Percentiles rank a stretch among this genome's conserved stretches.
These are phyloP conservation scores for Tridacna crocea DNA, from an alignment of 2,888 invertebrate species.

Conservation along the genomic window DNA sequence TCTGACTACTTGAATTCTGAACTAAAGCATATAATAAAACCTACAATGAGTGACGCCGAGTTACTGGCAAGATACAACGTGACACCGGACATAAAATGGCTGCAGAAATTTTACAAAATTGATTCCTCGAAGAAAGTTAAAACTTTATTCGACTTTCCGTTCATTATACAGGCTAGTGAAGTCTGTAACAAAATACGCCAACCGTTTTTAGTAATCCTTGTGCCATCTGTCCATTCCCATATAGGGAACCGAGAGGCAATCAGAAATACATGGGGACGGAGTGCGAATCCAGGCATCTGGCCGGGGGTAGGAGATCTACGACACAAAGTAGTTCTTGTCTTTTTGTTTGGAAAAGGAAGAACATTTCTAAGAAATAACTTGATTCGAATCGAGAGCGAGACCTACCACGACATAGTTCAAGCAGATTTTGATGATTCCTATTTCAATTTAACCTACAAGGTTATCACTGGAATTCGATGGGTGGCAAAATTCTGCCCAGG, in stretches of 20 bases:
- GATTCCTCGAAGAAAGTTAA: background rate
- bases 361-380: conserved; percentile 41
- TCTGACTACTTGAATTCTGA: no score
- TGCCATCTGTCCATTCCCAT: conserved; percentile 64
- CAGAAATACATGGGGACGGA: conserved; percentile 67
- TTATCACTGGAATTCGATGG: conserved; percentile 65
- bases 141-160: conserved; percentile 5
- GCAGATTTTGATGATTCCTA: conserved; percentile 61
- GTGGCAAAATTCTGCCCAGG: conserved; percentile 55
- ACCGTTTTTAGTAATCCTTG: conserved; percentile 64
- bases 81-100: background rate
- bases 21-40: no score
- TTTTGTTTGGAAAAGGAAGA: conserved; percentile 55
- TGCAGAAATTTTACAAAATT: background rate
- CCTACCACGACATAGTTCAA: conserved; percentile 64
- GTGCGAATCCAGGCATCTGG: conserved; percentile 62
- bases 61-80: background rate
- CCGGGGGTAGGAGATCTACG: conserved; percentile 20
- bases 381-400: conserved; percentile 51
- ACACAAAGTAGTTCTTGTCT: no score
- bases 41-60: background rate
- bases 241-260: conserved; percentile 62
- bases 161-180: background rate
- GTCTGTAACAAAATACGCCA: background rate
- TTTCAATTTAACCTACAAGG: conserved; percentile 63